Base-by-base conservation (phyloP, 2,888 invertebrate genomes). In the Scaptomyza reducta region DNA sequence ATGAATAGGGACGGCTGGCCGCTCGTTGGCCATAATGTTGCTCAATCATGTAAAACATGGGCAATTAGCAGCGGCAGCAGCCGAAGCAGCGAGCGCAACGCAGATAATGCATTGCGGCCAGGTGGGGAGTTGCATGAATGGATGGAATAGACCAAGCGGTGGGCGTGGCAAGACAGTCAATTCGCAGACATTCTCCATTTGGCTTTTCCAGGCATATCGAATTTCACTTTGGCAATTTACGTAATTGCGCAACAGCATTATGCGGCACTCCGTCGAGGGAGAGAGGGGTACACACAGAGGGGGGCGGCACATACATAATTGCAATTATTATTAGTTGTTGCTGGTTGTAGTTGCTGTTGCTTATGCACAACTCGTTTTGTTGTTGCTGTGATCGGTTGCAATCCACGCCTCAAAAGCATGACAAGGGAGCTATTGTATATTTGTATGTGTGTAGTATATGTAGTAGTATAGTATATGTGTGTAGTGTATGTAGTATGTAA, bases 221-320 rank as follows among this genome's bases (percentile, higher is more conserved):
- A 81, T 81, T 77, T 79, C 87, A 74, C 74, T 83, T 79, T 61
- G 80, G 68, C 69, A 81, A 83, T 81, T 81, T 81, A 74, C 83
- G 83, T 81, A 81, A 81, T 79, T 86, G 77, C 69, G 69, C 71
- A 76, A 79, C 70, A 66, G 70, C 59, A 77, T 70, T 66, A 59
- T 57, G 58, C 47, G 57, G 66, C 45, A 51, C 22, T 57, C 44
- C 13, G 47, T 18, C 4, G 2, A 2, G 29, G 7, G 13, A 11
- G 13, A 11, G 7, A n/a, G n/a, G 11, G 18, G 22, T 9, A 4
- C 16, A 14, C 14, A 40, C 14, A 27, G 25, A 5, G 33, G 22
- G 51, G 9, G 9, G 6, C 6, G 58, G 44, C 63, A 63, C 54
- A 76, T 67, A 63, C 72, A 77, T 77, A 74, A 74, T 72, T 72